A percentile compares a stretch with the other conserved stretches of the same genome.
phyloP scores from a whole-genome alignment of 2,797 vertebrate species.

The Gymnodraco acuticeps region DNA sequence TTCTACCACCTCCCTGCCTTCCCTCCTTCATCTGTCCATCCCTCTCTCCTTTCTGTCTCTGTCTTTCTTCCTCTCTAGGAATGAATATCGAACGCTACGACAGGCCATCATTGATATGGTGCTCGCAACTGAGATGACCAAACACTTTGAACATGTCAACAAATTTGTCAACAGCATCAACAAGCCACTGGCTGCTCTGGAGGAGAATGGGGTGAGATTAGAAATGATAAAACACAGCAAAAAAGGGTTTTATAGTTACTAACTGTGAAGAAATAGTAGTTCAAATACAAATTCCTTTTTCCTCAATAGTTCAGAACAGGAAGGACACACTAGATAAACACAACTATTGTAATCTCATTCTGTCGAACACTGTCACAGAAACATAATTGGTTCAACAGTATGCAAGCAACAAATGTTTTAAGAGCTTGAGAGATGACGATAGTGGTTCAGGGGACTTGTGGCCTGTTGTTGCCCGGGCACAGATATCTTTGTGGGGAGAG shows the following conservation, averaged over 20 bases:
- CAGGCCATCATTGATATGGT: conserved; percentile 98
- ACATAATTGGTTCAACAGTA: not conserved
- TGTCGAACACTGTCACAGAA: conserved; percentile 8
- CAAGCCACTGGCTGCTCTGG: conserved; percentile 92
- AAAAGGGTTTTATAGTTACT: conserved; percentile 2
- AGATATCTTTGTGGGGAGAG: conserved; percentile 69
- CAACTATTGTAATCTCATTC: conserved; percentile 22
- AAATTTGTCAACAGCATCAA: conserved; percentile 99
- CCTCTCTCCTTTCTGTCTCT: conserved; percentile 30
- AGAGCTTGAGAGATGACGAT: conserved; percentile 21
- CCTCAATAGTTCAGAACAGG: conserved; percentile 23
- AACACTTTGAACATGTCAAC: conserved; percentile 99
- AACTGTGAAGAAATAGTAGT: conserved; percentile 5
- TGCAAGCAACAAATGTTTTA: conserved; percentile 30
- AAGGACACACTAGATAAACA: conserved; percentile 31
- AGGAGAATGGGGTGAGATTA: conserved; percentile 92
- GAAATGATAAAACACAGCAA: not conserved
- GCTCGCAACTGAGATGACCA: conserved; percentile 98
- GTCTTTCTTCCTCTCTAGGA: conserved; percentile 80
- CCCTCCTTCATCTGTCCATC: conserved; percentile 4
- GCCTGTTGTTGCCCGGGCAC: conserved; percentile 56
- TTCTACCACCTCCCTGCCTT: not conserved
- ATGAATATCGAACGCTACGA: conserved; percentile 93
- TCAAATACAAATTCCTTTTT: conserved; percentile 25
- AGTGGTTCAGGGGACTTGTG: conserved; percentile 30